A percentile compares a stretch with the other conserved stretches of the same genome.
These are phyloP conservation scores for Pemphredon lugubris DNA, from an alignment of 2,888 invertebrate species.

Conservation along the genomic window DNA sequence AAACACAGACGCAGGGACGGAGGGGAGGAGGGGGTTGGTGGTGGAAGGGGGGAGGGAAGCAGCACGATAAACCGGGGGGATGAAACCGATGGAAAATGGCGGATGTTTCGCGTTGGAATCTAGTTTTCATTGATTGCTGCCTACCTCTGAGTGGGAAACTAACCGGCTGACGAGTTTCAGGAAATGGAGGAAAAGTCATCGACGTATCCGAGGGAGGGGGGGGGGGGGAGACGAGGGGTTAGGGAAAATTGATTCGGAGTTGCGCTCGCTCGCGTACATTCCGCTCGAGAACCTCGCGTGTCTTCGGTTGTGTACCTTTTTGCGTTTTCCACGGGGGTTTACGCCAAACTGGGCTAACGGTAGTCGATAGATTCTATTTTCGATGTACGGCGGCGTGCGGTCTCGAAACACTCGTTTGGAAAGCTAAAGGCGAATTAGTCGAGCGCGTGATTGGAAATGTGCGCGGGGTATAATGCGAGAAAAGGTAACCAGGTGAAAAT, in stretches of 20 bases:
- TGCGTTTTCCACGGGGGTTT: neutral
- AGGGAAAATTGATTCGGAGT: slow-evolving; percentile 10
- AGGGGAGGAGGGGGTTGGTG: neutral
- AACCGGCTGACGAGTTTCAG: slow-evolving; percentile 42
- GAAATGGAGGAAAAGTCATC: slow-evolving; percentile 34
- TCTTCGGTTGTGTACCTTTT: too few relatives aligned
- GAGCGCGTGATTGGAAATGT: too few relatives aligned
- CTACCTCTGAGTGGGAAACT: slow-evolving; percentile 29
- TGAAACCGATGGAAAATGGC: slow-evolving; percentile 38
- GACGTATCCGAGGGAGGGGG: too few relatives aligned
- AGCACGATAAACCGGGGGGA: neutral
- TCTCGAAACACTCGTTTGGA: slow-evolving; percentile 18
- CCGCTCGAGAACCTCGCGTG: neutral
- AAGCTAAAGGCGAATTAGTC: slow-evolving; percentile 30
- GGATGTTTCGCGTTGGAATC: slow-evolving; percentile 35
- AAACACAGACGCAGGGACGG: neutral
- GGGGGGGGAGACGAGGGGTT: too few relatives aligned
- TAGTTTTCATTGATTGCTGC: slow-evolving; percentile 48
- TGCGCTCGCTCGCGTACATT: neutral
- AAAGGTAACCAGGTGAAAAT: too few relatives aligned
- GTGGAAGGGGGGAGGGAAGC: neutral
- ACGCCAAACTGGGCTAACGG: slow-evolving; percentile 6
- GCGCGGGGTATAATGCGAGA: too few relatives aligned
- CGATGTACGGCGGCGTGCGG: neutral
- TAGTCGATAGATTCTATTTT: neutral